Evolutionary conservation across 2,888 invertebrate species (phyloP).

Genomic region (Lacanobia oleracea): DNA sequence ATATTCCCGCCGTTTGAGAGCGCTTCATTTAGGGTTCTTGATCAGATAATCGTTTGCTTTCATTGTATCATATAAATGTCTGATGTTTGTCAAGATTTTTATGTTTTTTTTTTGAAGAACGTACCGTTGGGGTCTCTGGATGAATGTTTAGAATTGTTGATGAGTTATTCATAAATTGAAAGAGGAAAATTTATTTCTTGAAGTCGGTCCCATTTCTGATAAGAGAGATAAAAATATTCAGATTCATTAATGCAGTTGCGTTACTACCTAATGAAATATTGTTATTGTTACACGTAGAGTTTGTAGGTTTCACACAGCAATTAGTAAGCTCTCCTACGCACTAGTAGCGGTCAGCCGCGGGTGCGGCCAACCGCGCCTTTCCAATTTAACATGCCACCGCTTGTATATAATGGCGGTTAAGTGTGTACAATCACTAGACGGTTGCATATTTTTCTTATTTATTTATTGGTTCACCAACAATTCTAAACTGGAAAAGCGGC

Average conservation of each 20-base stretch:
- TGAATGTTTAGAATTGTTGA: constrained; percentile 3
- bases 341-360: too few species aligned
- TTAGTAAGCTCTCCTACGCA: too few species aligned
- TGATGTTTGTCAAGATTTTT: neutral
- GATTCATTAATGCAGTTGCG: too few species aligned
- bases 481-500: too few species aligned
- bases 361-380: too few species aligned
- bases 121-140: neutral
- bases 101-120: neutral
- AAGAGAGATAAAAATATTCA: too few species aligned
- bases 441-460: too few species aligned
- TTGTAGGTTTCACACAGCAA: neutral
- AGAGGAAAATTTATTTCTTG: neutral
- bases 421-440: too few species aligned
- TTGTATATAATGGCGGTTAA: too few species aligned
- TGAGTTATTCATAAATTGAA: constrained; percentile 4
- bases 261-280: too few species aligned
- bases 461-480: too few species aligned
- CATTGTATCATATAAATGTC: constrained; percentile 18
- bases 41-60: constrained; percentile 26
- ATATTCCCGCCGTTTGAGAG: constrained; percentile 39
- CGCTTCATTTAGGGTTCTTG: constrained; percentile 23
- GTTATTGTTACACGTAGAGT: neutral
- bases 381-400: too few species aligned
- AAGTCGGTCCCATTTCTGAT: neutral